Evolutionary conservation across 2,888 invertebrate species (phyloP), one percentile per base, ranked within the genome.

Genomic region (Diplolepis rosae): DNA sequence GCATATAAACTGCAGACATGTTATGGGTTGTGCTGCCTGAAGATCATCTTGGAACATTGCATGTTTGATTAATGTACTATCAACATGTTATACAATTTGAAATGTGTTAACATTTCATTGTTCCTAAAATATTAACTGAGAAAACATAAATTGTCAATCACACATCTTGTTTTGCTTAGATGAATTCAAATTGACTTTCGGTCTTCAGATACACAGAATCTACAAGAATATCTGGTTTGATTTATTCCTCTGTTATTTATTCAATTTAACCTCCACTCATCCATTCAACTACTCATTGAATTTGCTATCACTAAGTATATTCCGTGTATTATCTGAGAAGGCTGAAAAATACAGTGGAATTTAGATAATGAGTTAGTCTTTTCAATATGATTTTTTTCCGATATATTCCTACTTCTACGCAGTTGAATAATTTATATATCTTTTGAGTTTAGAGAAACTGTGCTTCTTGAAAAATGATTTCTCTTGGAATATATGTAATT

Each of bases 1-100:
- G n/a, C 61, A 61, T 61, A 61, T 39, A 61, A 61, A 61, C 39
- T 61, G 39, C 35, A 35, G 35, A 61, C 61, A 61, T 35, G 39
- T 61, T 61, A 61, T 61, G 24, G 61, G 61, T 35, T 24, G 50
- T 50, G 27, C 50, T 50, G 35, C 24, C 35, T 56, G 56, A 35
- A 32, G 61, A 61, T 35, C 24, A 61, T 61, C 39, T 39, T n/a
- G n/a, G 39, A 35, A 7, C n/a, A 24, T 22, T 39, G 11, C 35
- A 35, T 35, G 39, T 13, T 39, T 61, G 35, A 35, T n/a, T 3
- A 61, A 61, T n/a, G 24, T 39, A 7, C 22, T 6, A 61, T 32
- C n/a, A 13, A 61, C 35, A n/a, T 22, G 22, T 35, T n/a, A n/a
- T n/a, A n/a, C n/a, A n/a, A n/a, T n/a, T n/a, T n/a, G n/a, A n/a